Percentiles rank a stretch among this genome's conserved stretches.
phyloP scores from a whole-genome alignment of 2,797 vertebrate species.

The Chloroceryle amazona region DNA sequence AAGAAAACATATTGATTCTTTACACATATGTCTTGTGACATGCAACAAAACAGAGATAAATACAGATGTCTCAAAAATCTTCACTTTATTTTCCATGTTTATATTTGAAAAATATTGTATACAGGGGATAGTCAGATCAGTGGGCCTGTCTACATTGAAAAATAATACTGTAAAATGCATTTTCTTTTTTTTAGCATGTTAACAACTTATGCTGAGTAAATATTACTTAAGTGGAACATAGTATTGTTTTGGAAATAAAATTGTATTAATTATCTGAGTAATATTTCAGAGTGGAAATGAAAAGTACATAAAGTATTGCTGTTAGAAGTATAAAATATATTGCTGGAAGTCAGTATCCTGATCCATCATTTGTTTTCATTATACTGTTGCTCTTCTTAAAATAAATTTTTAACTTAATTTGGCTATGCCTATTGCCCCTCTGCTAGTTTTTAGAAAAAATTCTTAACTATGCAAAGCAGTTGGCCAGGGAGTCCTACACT shows the following conservation, averaged over 20 bases:
- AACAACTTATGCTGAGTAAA: background rate
- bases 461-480: background rate
- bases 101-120: constrained; percentile 28
- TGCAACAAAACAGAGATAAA: background rate
- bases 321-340: constrained; percentile 2
- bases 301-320: constrained; percentile 1
- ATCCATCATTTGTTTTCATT: background rate
- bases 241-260: constrained; percentile 7
- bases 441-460: background rate
- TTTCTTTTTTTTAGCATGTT: background rate
- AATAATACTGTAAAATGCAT: background rate
- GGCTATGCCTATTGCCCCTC: background rate
- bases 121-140: background rate
- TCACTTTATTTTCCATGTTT: constrained; percentile 56
- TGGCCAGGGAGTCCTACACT: background rate
- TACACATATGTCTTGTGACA: background rate
- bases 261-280: background rate
- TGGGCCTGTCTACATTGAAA: constrained; percentile 33
- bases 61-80: constrained; percentile 44
- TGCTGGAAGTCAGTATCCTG: background rate
- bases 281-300: background rate
- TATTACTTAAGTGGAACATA: background rate
- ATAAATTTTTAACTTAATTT: background rate
- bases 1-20: background rate
- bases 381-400: background rate